phyloP scores from a whole-genome alignment of 2,888 invertebrate genomes.

The Sisyra nigra region DNA sequence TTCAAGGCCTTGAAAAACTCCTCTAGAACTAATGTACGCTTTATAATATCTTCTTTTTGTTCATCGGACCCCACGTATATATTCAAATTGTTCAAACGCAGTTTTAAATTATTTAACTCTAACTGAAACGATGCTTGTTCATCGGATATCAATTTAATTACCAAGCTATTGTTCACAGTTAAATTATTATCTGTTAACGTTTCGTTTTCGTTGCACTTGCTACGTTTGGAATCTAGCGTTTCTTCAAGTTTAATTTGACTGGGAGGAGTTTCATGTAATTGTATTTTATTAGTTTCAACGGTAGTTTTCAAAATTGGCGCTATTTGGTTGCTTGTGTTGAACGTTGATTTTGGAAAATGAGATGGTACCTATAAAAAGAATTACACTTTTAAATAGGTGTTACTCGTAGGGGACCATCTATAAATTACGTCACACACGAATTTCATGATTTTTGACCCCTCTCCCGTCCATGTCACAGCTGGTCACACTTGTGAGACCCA shows the following conservation, averaged over 20 bases:
- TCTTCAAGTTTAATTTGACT: not conserved
- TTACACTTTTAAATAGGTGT: no score
- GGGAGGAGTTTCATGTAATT: not conserved
- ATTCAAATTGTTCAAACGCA: constrained; percentile 34
- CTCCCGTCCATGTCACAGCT: no score
- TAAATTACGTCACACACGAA: no score
- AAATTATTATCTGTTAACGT: no score
- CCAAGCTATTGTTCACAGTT: constrained; percentile 16
- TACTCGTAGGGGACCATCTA: no score
- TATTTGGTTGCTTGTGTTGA: not conserved
- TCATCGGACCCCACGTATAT: constrained; percentile 38
- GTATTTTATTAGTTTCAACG: no score
- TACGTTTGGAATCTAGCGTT: not conserved
- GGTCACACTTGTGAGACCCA: no score
- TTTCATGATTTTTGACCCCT: no score
- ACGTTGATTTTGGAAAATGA: not conserved
- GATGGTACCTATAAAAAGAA: not conserved
- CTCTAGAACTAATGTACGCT: constrained; percentile 34
- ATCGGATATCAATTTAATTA: constrained; percentile 44
- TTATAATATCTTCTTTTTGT: constrained; percentile 34
- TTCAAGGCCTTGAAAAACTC: constrained; percentile 43
- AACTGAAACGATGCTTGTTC: constrained; percentile 48
- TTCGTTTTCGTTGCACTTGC: no score
- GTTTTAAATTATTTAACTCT: constrained; percentile 43
- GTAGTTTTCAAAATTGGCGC: not conserved